Evolutionary conservation across 2,797 vertebrate genomes (phyloP), one percentile per base, ranked within the genome.

Genomic region (Heliangelus exortis): DNA sequence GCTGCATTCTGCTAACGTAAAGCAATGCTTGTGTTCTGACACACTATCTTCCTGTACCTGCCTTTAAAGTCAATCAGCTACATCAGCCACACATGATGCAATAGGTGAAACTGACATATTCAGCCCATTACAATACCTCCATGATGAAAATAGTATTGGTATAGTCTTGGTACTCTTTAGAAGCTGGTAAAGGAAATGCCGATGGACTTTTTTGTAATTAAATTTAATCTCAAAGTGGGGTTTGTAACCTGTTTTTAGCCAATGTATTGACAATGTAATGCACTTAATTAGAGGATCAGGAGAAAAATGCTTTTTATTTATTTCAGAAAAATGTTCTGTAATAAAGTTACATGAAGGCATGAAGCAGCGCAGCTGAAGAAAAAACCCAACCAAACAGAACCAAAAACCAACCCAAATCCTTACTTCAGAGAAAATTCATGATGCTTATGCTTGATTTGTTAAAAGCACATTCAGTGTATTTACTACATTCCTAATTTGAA

Each of bases 161-260:
- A 41, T 17, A 5, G 16, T 13, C 48, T 8, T 1, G 1, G 17
- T 10, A 41, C 15, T 6, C 23, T 73, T 68, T 14, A 39, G 14
- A 68, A 50, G 29, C 15, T 16, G 16, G 16, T 36, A 74, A 45
- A 29, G 34, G 36, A 76, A 82, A 51, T 2, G 3, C 36, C 68
- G 41, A 73, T 12, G 23, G 18, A 59, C 1, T 36, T 48, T 20
- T 45, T 71, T 58, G 14, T 20, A 72, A 81, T 66, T 58, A 50
- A 25, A 3, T 28, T 22, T 45, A n/a, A n/a, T n/a, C 34, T 5
- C 10, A n/a, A 54, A 80, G 18, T 43, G 29, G 0, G 0, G 74
- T 83, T 63, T 45, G 26, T 65, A 53, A 10, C 4, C 7, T 72
- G 9, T 48, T 88, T 68, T 80, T 47, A 86, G 26, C 19, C 15